phyloP scores from a whole-genome alignment of 1,140 invertebrate species.

The Calosoma granatense region DNA sequence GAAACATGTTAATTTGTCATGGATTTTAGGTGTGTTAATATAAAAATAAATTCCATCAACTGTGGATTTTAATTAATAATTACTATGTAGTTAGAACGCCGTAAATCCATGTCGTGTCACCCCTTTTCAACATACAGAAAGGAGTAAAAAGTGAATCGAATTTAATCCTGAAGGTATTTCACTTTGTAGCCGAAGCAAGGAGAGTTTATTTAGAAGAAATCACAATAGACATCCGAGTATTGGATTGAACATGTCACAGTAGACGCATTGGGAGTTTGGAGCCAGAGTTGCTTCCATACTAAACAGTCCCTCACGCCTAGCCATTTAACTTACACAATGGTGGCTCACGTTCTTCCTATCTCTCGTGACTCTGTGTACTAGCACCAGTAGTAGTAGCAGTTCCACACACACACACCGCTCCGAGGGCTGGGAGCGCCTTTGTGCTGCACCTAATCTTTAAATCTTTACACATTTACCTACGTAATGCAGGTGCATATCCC shows the following conservation, averaged over 20 bases:
- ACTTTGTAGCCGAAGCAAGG: neutral
- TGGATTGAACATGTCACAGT: neutral
- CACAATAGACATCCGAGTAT: neutral
- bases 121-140: too few species aligned
- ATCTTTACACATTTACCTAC: slow-evolving; percentile 5
- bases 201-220: neutral
- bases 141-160: too few species aligned
- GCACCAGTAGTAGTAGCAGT: too few species aligned
- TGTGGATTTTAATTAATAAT: too few species aligned
- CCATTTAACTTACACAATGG: slow-evolving; percentile 1
- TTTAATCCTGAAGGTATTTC: neutral
- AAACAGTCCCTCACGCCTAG: neutral
- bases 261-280: neutral
- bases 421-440: neutral
- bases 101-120: too few species aligned
- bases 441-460: neutral
- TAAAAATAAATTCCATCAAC: too few species aligned
- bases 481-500: slow-evolving; percentile 1
- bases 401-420: neutral
- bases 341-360: neutral
- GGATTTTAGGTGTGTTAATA: too few species aligned
- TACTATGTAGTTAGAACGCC: too few species aligned
- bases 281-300: neutral
- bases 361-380: neutral
- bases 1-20: too few species aligned